Evolutionary conservation across 2,888 invertebrate genomes (phyloP), one percentile per base, ranked within the genome.

Genomic region (Ectemnius lituratus): DNA sequence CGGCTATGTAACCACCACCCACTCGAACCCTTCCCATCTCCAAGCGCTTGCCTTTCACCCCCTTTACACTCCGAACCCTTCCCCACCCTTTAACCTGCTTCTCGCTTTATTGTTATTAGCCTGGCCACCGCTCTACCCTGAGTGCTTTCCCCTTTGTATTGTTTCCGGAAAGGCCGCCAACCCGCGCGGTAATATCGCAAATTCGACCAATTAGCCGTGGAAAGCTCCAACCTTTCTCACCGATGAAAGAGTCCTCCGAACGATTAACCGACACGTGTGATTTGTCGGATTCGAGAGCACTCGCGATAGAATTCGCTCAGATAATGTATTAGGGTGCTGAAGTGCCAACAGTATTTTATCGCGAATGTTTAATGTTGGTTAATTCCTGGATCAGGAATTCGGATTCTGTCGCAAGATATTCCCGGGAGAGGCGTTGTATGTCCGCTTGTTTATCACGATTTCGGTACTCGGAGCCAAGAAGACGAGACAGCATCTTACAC

Each of bases 21-120:
- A 62, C 23, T 49, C 27, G 28, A 45, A n/a, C 46, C 14, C 47
- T 16, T 28, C 47, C 6, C 28, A 23, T 8, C 37, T 11, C 37
- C 6, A 6, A 6, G 8, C 37, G 8, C 37, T 52, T 52, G 52
- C 52, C 16, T 23, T 23, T 23, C 23, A 23, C 23, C 23, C 52
- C 13, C 52, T 37, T 37, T 37, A 6, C 37, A 37, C 37, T 37
- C 37, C 23, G 1, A 8, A 37, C 8, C 37, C 37, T 8, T 37
- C 2, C 52, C n/a, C 28, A 46, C 13, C 63, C 47, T 4, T 16
- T 28, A n/a, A 0, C 8, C 60, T 8, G 59, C 59, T 59, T 27
- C 37, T 23, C 49, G 14, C 62, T 62, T 62, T 49, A 62, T 62
- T 47, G 62, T 62, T 62, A 49, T 49, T 49, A 62, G 62, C 23